Conservation (phyloP, 2,797 vertebrate genomes). For the Sphenodon punctatus region DNA sequence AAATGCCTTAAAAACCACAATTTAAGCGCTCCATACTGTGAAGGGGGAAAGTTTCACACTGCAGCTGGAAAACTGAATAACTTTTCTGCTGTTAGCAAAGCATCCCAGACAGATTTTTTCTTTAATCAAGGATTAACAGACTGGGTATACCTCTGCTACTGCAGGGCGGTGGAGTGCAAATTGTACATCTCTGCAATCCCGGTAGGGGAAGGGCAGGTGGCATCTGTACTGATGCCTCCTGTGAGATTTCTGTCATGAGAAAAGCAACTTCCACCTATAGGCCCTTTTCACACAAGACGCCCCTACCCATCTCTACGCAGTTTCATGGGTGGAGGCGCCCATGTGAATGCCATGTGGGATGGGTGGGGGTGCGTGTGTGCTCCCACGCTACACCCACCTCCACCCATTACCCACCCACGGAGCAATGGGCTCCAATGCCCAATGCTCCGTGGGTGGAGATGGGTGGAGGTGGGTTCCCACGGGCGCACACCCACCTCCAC, state of each 20-base stretch:
- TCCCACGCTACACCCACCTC: no score
- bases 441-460: no score
- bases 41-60: constrained; percentile 7
- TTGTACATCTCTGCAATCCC: neutral
- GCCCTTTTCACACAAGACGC: no score
- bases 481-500: no score
- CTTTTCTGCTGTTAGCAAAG: constrained; percentile 21
- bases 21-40: neutral
- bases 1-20: constrained; percentile 38
- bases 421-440: no score
- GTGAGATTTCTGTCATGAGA: neutral
- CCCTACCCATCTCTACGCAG: no score
- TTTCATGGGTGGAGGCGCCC: no score
- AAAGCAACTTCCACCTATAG: no score
- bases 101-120: constrained; percentile 25
- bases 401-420: no score
- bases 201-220: neutral
- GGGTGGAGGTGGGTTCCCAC: no score
- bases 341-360: no score
- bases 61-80: neutral
- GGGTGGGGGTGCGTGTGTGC: no score
- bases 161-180: neutral
- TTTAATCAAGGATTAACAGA: neutral
- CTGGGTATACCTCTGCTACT: neutral
- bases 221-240: neutral